These are phyloP conservation scores for Trematomus bernacchii DNA, from an alignment of 2,797 vertebrate genomes.

Conservation along the genomic window DNA sequence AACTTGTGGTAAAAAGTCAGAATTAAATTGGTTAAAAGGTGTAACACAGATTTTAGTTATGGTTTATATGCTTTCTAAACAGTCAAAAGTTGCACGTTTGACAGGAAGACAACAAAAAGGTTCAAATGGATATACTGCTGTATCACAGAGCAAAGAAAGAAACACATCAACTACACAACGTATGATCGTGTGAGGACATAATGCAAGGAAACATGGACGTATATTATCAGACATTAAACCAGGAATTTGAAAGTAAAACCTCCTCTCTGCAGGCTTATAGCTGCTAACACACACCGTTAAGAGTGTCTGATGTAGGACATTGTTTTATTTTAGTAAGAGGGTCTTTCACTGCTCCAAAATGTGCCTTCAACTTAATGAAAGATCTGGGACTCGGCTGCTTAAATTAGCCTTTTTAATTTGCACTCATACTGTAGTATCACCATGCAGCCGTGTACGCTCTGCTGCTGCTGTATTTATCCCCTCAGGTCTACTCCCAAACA, in stretches of 20 bases:
- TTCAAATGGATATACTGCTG: neutral
- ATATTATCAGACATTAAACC: slow-evolving; percentile 8
- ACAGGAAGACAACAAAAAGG: too few species aligned
- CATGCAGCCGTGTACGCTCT: too few species aligned
- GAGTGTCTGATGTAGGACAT: neutral
- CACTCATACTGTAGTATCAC: neutral
- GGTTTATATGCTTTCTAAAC: too few species aligned
- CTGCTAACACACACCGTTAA: neutral
- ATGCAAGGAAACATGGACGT: neutral
- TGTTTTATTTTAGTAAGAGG: slow-evolving; percentile 10
- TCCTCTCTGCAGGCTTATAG: neutral
- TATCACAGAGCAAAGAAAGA: too few species aligned
- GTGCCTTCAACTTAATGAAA: slow-evolving; percentile 15
- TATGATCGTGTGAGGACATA: too few species aligned
- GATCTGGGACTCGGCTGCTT: slow-evolving; percentile 36
- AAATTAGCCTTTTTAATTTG: slow-evolving; percentile 40
- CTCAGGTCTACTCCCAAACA: too few species aligned
- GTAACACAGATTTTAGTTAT: too few species aligned
- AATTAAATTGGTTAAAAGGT: too few species aligned
- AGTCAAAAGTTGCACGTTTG: too few species aligned
- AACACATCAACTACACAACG: too few species aligned
- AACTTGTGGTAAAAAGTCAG: too few species aligned
- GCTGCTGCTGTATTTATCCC: too few species aligned
- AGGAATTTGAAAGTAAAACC: neutral
- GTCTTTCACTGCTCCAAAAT: slow-evolving; percentile 4